Percentiles rank a stretch among this genome's conserved stretches.
phyloP scores from a whole-genome alignment of 2,888 invertebrate species.

The Andrena hattorfiana region DNA sequence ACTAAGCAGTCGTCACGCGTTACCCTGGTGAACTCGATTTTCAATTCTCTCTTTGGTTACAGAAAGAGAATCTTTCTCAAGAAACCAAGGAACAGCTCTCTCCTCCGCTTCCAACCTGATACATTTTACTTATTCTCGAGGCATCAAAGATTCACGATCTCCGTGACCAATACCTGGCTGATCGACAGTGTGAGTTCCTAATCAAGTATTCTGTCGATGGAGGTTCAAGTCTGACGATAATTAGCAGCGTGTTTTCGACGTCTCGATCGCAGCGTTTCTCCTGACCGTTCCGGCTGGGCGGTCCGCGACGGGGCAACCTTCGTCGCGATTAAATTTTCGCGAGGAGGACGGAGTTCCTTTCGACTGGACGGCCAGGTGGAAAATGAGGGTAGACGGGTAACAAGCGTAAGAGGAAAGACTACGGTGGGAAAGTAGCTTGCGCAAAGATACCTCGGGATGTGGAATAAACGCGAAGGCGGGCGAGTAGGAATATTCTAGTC shows the following conservation, averaged over 20 bases:
- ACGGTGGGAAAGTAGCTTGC: conserved; percentile 16
- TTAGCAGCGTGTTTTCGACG: not conserved
- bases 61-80: not conserved
- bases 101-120: not conserved
- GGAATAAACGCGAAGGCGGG: conserved; percentile 37
- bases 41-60: not conserved
- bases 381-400: not conserved
- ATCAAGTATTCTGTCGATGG: not conserved
- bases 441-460: conserved; percentile 42
- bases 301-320: not conserved
- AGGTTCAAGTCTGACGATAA: not conserved
- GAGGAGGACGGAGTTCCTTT: conserved; percentile 1
- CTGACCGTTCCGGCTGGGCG: not conserved
- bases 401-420: not conserved
- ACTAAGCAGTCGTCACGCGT: not conserved
- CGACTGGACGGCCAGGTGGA: not conserved
- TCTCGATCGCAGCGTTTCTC: not conserved
- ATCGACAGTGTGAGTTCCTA: not conserved
- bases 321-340: conserved; percentile 36
- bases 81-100: not conserved
- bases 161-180: not conserved
- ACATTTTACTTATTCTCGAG: not conserved
- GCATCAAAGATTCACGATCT: not conserved
- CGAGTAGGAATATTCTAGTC: conserved; percentile 66
- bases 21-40: not conserved